A percentile compares a stretch with the other conserved stretches of the same genome.
Conservation (phyloP, 2,888 invertebrate species). For the Eristalinus aeneus region DNA sequence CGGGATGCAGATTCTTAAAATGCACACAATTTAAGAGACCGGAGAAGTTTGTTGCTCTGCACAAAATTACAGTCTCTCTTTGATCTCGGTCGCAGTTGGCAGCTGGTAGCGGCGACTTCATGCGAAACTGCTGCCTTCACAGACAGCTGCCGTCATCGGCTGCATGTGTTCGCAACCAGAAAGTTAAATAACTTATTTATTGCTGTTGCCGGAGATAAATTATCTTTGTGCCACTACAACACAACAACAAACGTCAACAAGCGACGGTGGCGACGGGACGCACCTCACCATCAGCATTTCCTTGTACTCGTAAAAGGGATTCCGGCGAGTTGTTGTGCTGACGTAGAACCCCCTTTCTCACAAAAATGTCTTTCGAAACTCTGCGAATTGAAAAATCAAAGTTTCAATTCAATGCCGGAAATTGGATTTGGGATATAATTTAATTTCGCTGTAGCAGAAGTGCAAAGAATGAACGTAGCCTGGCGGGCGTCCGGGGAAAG, state of each 20-base stretch:
- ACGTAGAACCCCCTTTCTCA: conserved; percentile 41
- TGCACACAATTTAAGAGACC: conserved; percentile 55
- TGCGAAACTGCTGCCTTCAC: not conserved
- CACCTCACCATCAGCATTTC: not conserved
- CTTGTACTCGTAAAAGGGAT: conserved; percentile 12
- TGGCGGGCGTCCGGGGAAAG: not conserved
- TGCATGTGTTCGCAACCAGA: conserved; percentile 2
- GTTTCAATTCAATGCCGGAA: conserved; percentile 72
- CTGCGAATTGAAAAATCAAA: conserved; percentile 71
- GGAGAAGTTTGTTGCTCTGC: conserved; percentile 29
- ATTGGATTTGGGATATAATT: conserved; percentile 73
- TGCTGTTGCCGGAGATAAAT: conserved; percentile 31
- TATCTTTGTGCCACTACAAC: conserved; percentile 46
- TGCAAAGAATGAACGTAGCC: conserved; percentile 5
- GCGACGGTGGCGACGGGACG: not conserved
- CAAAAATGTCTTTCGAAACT: conserved; percentile 56
- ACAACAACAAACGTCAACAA: conserved; percentile 41
- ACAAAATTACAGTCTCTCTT: conserved; percentile 39
- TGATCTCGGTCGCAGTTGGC: not conserved
- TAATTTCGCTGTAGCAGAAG: conserved; percentile 60
- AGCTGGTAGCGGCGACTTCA: conserved; percentile 37
- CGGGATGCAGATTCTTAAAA: conserved; percentile 60
- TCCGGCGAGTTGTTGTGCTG: conserved; percentile 16
- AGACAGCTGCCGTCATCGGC: conserved; percentile 19
- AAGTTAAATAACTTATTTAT: conserved; percentile 67